phyloP scores from a whole-genome alignment of 2,888 invertebrate genomes.

The Sisyra nigra region DNA sequence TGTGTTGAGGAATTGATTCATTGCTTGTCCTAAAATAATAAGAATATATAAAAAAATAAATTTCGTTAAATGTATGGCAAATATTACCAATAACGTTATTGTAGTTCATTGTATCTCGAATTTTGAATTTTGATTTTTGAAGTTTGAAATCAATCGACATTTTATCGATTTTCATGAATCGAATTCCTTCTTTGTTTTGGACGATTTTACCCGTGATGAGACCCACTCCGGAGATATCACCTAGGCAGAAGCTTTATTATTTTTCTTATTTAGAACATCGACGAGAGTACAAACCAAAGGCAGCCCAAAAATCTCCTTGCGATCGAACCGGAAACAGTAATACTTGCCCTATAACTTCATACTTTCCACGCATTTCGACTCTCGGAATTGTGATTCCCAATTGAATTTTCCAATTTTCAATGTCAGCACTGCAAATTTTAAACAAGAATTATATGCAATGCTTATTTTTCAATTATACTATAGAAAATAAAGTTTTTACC shows the following conservation, averaged over 20 bases:
- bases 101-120: constrained; percentile 54
- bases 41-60: no score
- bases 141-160: constrained; percentile 55
- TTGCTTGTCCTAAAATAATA: constrained; percentile 47
- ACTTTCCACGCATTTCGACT: constrained; percentile 57
- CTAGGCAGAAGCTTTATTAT: constrained; percentile 27
- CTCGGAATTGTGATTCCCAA: constrained; percentile 45
- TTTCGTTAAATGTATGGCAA: no score
- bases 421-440: constrained; percentile 33
- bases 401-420: constrained; percentile 42
- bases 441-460: constrained; percentile 1
- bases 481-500: constrained; percentile 27
- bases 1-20: constrained; percentile 70
- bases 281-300: constrained; percentile 47
- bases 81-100: constrained; percentile 64
- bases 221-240: constrained; percentile 51
- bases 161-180: constrained; percentile 51
- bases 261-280: no score
- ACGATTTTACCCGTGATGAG: constrained; percentile 54
- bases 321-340: constrained; percentile 63
- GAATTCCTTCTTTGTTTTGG: constrained; percentile 35
- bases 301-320: constrained; percentile 66
- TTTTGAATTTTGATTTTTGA: constrained; percentile 50
- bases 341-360: constrained; percentile 63
- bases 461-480: neutral